Base-by-base conservation (phyloP, 1,140 invertebrate genomes). In the Euura lappo region DNA sequence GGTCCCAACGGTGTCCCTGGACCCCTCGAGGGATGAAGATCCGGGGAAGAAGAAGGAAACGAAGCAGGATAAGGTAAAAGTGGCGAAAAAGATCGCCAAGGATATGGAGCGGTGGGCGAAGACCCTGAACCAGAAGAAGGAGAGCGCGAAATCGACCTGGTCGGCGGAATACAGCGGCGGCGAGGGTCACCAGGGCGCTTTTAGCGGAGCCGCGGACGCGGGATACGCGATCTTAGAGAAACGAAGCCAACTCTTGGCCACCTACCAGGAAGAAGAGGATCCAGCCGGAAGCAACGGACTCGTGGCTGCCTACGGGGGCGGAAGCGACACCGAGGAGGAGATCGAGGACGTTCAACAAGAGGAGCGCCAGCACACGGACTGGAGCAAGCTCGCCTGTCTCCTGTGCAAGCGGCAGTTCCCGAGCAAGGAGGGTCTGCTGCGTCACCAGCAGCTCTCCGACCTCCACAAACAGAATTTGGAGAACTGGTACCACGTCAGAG, bases 21-120 rank as follows among this genome's bases (percentile, higher is more conserved):
- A 88, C 74, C 69, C 83, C 72, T 71, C 79, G 60, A 83, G 87
- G 75, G 85, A 88, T 69, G 51, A 60, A 8, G 87, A 89, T 10
- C 82, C 87, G 3, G 80, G 70, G 44, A 90, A 89, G 76, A 88
- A 88, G 51, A 93, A 91, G 75, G 83, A 89, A 73, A 90, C 90
- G 60, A 93, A 95, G 77, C 93, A 95, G 70, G 96, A 97, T 78
- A 97, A 99, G 89, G 96, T 97, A 0, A 99, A 98, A 88, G 96
- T 98, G 11, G 98, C 98, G 1, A 98, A 99, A 83, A 98, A 98
- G 87, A 99, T 99, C 79, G 97, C 97, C 0, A 99, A 99, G 88
- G 94, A 92, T 69, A 90, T 91, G 89, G 90, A 89, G 91, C 83
- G 89, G 11, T 99, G 98, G 98, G 98, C 98, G 0, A 97, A 99